Evolutionary conservation across 2,113 vertebrate species (phyloP), one percentile per base, ranked within the genome.

Genomic region (Phalacrocorax aristotelis): DNA sequence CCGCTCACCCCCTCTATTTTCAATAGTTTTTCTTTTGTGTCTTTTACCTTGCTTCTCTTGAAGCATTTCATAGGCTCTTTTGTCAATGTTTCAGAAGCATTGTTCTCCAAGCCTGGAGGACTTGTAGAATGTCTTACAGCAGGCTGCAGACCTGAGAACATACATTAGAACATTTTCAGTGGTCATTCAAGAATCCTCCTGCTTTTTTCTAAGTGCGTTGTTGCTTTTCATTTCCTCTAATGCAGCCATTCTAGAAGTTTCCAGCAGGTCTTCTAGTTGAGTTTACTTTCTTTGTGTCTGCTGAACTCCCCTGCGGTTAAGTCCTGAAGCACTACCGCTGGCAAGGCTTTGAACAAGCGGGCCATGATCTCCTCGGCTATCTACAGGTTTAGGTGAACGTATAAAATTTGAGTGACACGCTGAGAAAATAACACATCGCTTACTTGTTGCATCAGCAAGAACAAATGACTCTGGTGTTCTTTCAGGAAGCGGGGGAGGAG

Each of bases 381-480:
- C 52, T 40, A 2, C 32, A 66, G 76, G 30, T 26, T n/a, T 54
- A 51, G 58, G 55, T 66, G 54, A 30, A 61, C 86, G n/a, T 66
- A 61, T 68, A 74, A 83, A 76, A 76, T 61, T 58, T 71, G 84
- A 92, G 78, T 38, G 57, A 68, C 6, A 21, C 15, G 54, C 89
- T 14, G 11, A 70, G 65, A 86, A 75, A 91, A 61, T 30, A 85
- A 89, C 64, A 65, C 82, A 13, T 57, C 70, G 98, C 98, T 97
- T 93, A 99, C 99, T 87, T 21, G 98, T 95, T 64, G 98, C 97
- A 62, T 98, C 97, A 71, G 97, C 96, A 60, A 99, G 75, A 81
- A 98, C 27, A 91, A 98, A 99, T 6, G 99, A 99, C 51, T 98
- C 98, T 0, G 97, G 98, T 19, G 98, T 99, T 97, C 98, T 98